A percentile compares a stretch with the other conserved stretches of the same genome.
Evolutionary conservation across 2,888 invertebrate genomes (phyloP).

Genomic region (Cryptus viduatorius): DNA sequence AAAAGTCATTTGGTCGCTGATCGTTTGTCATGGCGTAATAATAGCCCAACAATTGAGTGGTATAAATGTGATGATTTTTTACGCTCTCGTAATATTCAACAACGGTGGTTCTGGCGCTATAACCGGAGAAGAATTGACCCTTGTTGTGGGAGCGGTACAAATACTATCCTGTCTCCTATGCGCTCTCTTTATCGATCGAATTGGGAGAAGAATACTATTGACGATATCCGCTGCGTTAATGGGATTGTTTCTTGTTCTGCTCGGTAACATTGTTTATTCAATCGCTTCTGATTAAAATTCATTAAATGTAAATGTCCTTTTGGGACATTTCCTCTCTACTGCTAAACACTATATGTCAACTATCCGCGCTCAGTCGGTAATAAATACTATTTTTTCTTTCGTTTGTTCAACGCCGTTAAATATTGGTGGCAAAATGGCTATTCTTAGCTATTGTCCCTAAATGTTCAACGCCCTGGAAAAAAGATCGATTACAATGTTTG

Average conservation of each 20-base stretch:
- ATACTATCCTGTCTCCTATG: conserved; percentile 76
- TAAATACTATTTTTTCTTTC: not conserved
- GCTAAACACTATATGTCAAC: not conserved
- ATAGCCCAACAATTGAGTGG: conserved; percentile 79
- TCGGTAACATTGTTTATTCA: conserved; percentile 73
- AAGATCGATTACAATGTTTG: not conserved
- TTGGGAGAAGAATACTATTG: conserved; percentile 79
- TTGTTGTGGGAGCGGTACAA: conserved; percentile 78
- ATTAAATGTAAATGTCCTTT: no score
- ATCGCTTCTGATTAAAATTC: no score
- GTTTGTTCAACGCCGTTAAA: not conserved
- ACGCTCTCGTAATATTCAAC: conserved; percentile 78
- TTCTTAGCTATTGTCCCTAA: not conserved
- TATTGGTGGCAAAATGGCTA: not conserved
- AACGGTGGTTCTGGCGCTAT: conserved; percentile 77
- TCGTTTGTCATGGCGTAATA: conserved; percentile 74
- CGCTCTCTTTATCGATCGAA: conserved; percentile 71
- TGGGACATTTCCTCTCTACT: not conserved
- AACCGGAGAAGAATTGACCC: conserved; percentile 75
- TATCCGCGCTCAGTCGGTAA: not conserved
- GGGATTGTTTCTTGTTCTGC: conserved; percentile 76
- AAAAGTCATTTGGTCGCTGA: conserved; percentile 72
- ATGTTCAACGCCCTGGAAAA: not conserved
- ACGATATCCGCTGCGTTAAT: conserved; percentile 76
- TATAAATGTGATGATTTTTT: conserved; percentile 77